These are phyloP conservation scores for Pseudotriccus pelzelni DNA, from an alignment of 2,797 vertebrate genomes.

Conservation along the genomic window DNA sequence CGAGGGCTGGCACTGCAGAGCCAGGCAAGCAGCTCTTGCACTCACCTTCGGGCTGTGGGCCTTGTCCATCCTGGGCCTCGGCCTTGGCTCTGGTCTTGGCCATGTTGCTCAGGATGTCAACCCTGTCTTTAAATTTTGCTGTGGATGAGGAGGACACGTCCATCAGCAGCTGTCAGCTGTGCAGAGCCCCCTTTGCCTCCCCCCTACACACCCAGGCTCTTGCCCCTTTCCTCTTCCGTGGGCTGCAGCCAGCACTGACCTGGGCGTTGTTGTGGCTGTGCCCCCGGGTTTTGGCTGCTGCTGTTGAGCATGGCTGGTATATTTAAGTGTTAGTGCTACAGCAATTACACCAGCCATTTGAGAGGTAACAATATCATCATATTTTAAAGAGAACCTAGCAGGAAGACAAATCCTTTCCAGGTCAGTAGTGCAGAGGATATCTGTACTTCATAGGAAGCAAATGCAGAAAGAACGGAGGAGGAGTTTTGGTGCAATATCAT, in stretches of 20 bases:
- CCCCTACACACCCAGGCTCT: fast-evolving
- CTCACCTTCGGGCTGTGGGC: slow-evolving; percentile 84
- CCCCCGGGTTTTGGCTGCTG: background rate
- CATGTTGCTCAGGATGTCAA: slow-evolving; percentile 83
- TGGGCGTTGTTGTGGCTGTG: background rate
- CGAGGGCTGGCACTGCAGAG: background rate
- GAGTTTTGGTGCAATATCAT: background rate
- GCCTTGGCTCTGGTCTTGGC: slow-evolving; percentile 80
- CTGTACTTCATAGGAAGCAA: background rate
- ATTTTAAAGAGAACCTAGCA: background rate
- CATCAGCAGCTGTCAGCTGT: background rate
- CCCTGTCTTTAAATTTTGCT: slow-evolving; percentile 90
- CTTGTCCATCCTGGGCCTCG: slow-evolving; percentile 69
- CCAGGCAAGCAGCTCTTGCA: background rate
- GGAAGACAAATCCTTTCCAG: background rate
- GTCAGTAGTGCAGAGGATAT: background rate
- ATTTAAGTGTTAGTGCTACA: background rate
- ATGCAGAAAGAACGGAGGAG: background rate
- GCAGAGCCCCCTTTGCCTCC: background rate
- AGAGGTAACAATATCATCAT: background rate
- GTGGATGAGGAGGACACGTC: slow-evolving; percentile 58
- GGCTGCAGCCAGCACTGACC: background rate
- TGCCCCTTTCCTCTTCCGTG: background rate
- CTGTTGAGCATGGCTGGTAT: background rate
- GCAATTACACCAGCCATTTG: background rate